phyloP scores from a whole-genome alignment of 2,113 vertebrate species.

The Callorhinus ursinus region DNA sequence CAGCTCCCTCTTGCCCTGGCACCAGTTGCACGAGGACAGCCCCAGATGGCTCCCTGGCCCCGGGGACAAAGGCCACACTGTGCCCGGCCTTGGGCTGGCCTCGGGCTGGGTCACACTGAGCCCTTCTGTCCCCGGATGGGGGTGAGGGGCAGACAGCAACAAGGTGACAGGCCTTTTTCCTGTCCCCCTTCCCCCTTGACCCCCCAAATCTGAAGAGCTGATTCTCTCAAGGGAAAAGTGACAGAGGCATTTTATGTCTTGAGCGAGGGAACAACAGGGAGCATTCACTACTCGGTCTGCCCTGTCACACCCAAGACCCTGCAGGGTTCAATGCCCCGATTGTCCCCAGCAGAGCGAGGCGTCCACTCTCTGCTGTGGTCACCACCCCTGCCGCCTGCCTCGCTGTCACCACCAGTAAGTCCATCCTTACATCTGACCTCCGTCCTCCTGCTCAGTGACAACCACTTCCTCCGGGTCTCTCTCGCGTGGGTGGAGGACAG shows the following conservation, averaged over 20 bases:
- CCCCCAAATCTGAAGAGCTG: conserved; percentile 61
- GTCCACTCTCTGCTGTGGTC: background rate
- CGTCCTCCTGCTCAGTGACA: background rate
- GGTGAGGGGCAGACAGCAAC: conserved; percentile 64
- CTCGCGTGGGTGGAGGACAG: background rate
- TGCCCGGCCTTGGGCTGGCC: conserved; percentile 65
- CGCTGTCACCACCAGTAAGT: conserved; percentile 60
- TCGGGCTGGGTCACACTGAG: conserved; percentile 73
- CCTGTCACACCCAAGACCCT: conserved; percentile 71
- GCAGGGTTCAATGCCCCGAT: conserved; percentile 64
- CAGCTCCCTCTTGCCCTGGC: conserved; percentile 65
- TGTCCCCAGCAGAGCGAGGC: conserved; percentile 64
- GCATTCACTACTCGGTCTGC: conserved; percentile 59
- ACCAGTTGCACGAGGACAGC: conserved; percentile 71
- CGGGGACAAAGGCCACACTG: conserved; percentile 78
- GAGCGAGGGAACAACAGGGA: conserved; percentile 61
- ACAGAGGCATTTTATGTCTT: conserved; percentile 77
- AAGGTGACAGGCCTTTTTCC: conserved; percentile 78
- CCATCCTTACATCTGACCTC: conserved; percentile 42
- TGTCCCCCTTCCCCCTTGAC: conserved; percentile 39
- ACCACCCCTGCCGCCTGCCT: conserved; percentile 55
- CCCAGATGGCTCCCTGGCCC: conserved; percentile 76
- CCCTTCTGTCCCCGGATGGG: conserved; percentile 68
- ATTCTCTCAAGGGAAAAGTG: conserved; percentile 65
- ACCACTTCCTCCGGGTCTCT: conserved; percentile 44